Base-by-base conservation (phyloP, 2,888 invertebrate species). In the Carterocephalus palaemon region DNA sequence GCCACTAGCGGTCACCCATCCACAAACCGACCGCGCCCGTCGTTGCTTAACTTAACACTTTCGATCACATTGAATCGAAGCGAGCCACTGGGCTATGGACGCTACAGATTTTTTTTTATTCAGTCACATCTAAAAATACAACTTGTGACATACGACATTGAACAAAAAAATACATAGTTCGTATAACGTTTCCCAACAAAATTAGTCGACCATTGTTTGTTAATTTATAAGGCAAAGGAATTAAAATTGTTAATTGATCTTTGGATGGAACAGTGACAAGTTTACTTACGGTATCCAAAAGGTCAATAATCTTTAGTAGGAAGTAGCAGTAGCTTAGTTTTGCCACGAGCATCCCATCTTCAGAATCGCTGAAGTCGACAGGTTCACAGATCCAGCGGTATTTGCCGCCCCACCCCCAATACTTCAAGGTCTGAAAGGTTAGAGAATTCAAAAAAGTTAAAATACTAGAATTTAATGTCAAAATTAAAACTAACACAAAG, bases 311-410 rank as follows among this genome's bases (percentile, higher is more conserved):
- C 20, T 51, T 51, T 4, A 49, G 8, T 7, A 49, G 4, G 19
- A n/a, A 49, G 22, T 51, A 51, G 3, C 9, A 42, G 8, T 51
- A 31, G 0, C 23, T 39, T n/a, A 47, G 1, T 1, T 29, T 24
- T 1, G 47, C 36, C 9, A 29, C 16, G 1, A 1, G 0, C 20
- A 49, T 5, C 2, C 33, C 45, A 1, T 17, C 24, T 13, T 45
- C 24, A 2, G 40, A 33, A 9, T 41, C 22, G 2, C 40, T 40
- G 15, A 1, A 38, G 24, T 52, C 52, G 0, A 47, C 38, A 7
- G 52, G 52, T n/a, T 52, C 41, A 13, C 52, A 52, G 3, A 52
- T 23, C 28, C 36, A 47, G 37, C 29, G 43, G 22, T 41, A 49
- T 1, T 2, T 16, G 6, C 40, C 41, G 4, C 46, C 29, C 15